Conservation (phyloP, 2,797 vertebrate genomes). For the Avahi laniger region DNA sequence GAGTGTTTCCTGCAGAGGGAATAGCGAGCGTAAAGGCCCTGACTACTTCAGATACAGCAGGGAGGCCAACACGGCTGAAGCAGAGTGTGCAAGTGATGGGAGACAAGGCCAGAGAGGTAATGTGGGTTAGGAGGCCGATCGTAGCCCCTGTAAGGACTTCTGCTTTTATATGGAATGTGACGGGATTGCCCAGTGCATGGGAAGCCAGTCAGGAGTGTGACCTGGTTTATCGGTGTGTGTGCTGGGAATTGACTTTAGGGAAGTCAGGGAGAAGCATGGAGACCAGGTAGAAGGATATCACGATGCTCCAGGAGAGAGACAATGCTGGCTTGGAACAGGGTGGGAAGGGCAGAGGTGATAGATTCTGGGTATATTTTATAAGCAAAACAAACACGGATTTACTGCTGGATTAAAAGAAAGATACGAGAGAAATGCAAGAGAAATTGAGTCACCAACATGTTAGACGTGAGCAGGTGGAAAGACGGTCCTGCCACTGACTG, state of each 20-base stretch:
- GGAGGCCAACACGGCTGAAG: not conserved
- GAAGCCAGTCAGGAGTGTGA: not conserved
- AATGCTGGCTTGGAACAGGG: not conserved
- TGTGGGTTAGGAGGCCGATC: not conserved
- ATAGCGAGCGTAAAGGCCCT: not conserved
- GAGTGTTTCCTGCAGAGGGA: not conserved
- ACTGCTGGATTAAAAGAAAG: not conserved
- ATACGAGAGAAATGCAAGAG: not conserved
- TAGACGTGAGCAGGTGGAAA: not conserved
- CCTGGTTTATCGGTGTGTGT: not conserved
- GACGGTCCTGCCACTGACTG: not conserved
- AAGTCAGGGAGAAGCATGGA: not conserved
- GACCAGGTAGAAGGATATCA: not conserved
- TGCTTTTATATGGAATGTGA: not conserved
- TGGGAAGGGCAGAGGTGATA: not conserved
- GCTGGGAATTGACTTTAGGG: not conserved
- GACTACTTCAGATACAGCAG: not conserved
- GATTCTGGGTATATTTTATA: not conserved
- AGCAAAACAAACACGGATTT: not conserved
- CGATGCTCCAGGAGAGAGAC: not conserved
- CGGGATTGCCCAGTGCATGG: not conserved
- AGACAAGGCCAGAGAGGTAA: not conserved
- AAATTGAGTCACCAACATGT: not conserved
- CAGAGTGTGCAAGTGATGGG: not conserved
- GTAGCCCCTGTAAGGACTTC: not conserved